Conservation (phyloP, 2,888 invertebrate species). For the Habroteleia sp. region DNA sequence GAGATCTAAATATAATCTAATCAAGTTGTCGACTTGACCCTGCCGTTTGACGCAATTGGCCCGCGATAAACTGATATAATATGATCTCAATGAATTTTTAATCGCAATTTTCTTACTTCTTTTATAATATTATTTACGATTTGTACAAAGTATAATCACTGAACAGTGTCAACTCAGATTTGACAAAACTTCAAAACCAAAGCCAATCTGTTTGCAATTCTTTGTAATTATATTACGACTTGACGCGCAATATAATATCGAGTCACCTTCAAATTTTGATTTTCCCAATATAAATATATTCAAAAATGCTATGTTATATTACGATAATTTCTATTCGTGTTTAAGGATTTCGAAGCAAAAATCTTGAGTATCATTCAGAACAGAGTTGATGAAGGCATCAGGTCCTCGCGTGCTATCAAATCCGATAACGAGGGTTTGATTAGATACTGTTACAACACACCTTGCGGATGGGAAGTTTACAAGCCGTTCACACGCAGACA, state of each 20-base stretch:
- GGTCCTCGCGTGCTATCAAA: conserved; percentile 67
- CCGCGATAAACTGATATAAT: conserved; percentile 64
- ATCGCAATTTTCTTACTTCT: conserved; percentile 45
- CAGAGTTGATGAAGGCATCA: conserved; percentile 61
- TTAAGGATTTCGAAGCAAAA: conserved; percentile 69
- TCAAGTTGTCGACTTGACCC: conserved; percentile 68
- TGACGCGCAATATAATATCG: too few species aligned
- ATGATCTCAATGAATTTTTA: conserved; percentile 50
- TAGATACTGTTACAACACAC: conserved; percentile 76
- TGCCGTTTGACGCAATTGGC: conserved; percentile 65
- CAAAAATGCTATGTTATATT: too few species aligned
- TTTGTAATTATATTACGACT: too few species aligned
- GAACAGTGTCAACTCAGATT: too few species aligned
- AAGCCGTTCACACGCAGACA: conserved; percentile 81
- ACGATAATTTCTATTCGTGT: too few species aligned
- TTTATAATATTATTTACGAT: conserved; percentile 19
- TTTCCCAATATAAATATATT: too few species aligned
- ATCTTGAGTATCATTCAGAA: conserved; percentile 66
- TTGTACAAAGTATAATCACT: too few species aligned
- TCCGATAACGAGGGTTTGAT: conserved; percentile 54
- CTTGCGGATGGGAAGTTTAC: conserved; percentile 86
- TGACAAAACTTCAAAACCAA: too few species aligned
- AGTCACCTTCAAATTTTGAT: too few species aligned
- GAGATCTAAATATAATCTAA: conserved; percentile 48
- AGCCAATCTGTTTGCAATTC: too few species aligned